Base-by-base conservation (phyloP, 2,113 vertebrate genomes). In the Eulemur rufifrons region DNA sequence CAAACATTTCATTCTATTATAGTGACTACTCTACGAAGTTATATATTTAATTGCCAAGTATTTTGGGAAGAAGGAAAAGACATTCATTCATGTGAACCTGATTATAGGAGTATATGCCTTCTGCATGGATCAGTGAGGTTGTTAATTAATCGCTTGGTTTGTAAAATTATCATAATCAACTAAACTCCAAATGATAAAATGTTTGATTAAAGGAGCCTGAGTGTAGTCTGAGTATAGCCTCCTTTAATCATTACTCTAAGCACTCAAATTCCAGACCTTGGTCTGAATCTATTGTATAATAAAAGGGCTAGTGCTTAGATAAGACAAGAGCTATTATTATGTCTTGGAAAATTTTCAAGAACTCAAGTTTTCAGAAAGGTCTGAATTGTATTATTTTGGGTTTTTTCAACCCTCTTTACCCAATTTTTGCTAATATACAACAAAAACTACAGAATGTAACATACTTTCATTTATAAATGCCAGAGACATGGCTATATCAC, bases 131-230 rank as follows among this genome's bases (percentile, higher is more conserved):
- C 11, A 47, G 91, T 97, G 93, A 95, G 95, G 94, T 71, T 97
- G 78, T 95, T 98, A 96, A 87, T 98, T 97, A 98, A 95, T 47
- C 77, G 54, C 93, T 94, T 91, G 63, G 86, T 98, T 94, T 81
- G 91, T 97, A 97, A 88, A 96, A 97, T 97, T 96, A 95, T 94
- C 89, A 95, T 97, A 97, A 98, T 89, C 80, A 97, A 54, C 18
- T 66, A 90, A 92, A 15, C 66, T 97, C 93, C 84, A 97, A 94
- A 95, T 61, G n/a, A 81, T 91, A 92, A 77, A 97, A 97, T 63
- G 86, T 94, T 97, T 97, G 64, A 98, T 97, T 96, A 95, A 96
- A 97, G 85, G 54, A 89, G 92, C 61, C 56, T 64, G 12, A 39
- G n/a, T 56, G 54, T 59, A 59, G 52, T 71, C 50, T 61, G 20